Percentiles rank a stretch among this genome's conserved stretches.
These are phyloP conservation scores for Neodon shergylaensis DNA, from an alignment of 2,113 vertebrate species.

Conservation along the genomic window DNA sequence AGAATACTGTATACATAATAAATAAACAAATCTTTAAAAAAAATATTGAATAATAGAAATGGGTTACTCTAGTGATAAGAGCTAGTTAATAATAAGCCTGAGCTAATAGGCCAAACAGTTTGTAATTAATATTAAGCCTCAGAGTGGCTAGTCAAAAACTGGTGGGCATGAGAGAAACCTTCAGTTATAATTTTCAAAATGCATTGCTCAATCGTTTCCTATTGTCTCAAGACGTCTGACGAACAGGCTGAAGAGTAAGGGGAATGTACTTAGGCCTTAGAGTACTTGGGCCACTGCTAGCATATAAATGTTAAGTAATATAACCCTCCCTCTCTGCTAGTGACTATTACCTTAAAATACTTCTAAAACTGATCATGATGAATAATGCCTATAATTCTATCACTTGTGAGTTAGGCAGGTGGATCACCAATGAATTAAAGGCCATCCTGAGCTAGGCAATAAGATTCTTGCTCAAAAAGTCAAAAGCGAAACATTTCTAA, in stretches of 20 bases:
- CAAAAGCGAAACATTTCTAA: background rate
- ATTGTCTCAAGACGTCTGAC: background rate
- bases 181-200: background rate
- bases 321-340: background rate
- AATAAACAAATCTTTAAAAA: no score
- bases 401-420: background rate
- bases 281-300: background rate
- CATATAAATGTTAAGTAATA: accelerated
- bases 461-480: background rate
- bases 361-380: background rate
- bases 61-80: no score
- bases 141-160: no score
- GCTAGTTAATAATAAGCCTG: no score
- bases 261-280: background rate
- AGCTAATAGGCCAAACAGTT: no score
- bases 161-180: no score
- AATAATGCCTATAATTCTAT: background rate
- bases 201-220: background rate
- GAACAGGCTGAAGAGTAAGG: background rate
- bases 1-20: no score
- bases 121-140: no score
- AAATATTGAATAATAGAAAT: no score
- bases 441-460: background rate
- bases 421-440: background rate
- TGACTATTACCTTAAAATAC: background rate